Conservation (phyloP, 2,797 vertebrate species). For the Oreochromis grahami region DNA sequence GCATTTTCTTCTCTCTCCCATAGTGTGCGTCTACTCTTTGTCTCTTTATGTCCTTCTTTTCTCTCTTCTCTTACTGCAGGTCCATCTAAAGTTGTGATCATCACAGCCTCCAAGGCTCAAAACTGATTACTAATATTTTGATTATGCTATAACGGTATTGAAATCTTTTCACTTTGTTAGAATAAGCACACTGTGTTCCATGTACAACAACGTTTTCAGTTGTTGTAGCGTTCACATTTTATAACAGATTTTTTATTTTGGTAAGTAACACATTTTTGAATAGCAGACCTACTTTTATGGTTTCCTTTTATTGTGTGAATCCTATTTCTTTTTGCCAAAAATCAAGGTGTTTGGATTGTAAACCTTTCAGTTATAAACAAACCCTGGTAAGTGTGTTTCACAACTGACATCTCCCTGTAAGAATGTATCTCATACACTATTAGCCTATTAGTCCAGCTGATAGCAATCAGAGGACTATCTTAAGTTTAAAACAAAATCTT, state of each 20-base stretch:
- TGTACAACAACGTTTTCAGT: not conserved
- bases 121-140: not conserved
- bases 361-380: not conserved
- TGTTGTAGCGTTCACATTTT: not conserved
- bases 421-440: not conserved
- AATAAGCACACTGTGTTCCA: not conserved
- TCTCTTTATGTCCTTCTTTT: not conserved
- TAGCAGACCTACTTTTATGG: not conserved
- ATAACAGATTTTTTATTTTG: not conserved
- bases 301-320: not conserved
- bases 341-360: not conserved
- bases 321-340: not conserved
- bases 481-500: not conserved
- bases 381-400: not conserved
- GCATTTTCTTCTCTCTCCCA: not conserved
- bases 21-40: not conserved
- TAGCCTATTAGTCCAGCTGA: not conserved
- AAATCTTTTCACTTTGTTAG: not conserved
- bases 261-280: not conserved
- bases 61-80: not conserved
- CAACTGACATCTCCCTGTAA: not conserved
- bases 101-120: not conserved
- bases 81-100: not conserved
- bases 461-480: not conserved
- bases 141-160: not conserved